A percentile compares a stretch with the other conserved stretches of the same genome.
Evolutionary conservation across 2,888 invertebrate species (phyloP).

Genomic region (Drosophila tripunctata): DNA sequence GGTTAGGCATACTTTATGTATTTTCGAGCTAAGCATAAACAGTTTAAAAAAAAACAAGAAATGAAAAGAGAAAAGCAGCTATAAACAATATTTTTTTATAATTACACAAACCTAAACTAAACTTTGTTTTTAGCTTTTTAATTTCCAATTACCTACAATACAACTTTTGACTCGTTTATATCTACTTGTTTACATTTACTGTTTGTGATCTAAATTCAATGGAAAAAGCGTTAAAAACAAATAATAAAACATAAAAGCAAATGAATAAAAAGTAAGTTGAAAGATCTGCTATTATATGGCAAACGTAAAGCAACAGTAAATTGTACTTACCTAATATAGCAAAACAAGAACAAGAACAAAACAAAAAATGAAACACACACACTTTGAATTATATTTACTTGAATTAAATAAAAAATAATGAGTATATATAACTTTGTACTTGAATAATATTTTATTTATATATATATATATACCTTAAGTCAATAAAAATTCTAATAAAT

Average conservation of each 20-base stretch:
- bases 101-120: conserved; percentile 49
- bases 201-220: conserved; percentile 72
- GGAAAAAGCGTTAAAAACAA: conserved; percentile 12
- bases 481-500: conserved; percentile 83
- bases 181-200: conserved; percentile 74
- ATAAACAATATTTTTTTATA: conserved; percentile 75
- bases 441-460: conserved; percentile 84
- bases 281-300: conserved; percentile 55
- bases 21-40: conserved; percentile 63
- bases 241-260: conserved; percentile 15
- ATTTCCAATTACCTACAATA: too few species aligned
- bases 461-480: conserved; percentile 80
- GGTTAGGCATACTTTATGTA: conserved; percentile 68
- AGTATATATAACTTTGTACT: conserved; percentile 83
- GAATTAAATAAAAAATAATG: conserved; percentile 82
- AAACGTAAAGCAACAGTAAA: conserved; percentile 69
- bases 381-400: conserved; percentile 80
- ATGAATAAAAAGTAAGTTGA: conserved; percentile 25
- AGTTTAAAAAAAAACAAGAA: conserved; percentile 23
- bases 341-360: conserved; percentile 38
- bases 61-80: conserved; percentile 38
- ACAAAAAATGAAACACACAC: conserved; percentile 48
- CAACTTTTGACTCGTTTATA: conserved; percentile 65
- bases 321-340: conserved; percentile 73
- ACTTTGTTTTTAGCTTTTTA: conserved; percentile 66